These are phyloP conservation scores for Cataglyphis hispanica DNA, from an alignment of 1,140 invertebrate species.

Conservation along the genomic window DNA sequence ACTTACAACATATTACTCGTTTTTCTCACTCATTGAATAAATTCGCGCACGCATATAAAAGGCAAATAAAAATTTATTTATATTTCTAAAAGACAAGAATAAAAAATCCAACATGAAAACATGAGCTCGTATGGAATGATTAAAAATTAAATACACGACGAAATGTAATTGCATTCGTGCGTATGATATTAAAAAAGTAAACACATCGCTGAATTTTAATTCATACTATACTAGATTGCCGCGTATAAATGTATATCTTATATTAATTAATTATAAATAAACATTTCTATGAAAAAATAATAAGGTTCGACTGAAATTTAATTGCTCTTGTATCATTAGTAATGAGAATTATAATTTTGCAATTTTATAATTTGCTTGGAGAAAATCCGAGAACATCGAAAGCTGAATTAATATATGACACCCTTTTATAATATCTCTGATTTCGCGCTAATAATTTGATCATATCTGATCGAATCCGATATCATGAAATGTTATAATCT, in stretches of 20 bases:
- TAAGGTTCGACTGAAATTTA: background rate
- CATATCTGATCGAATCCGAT: background rate
- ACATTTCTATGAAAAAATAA: conserved; percentile 15
- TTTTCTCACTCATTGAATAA: background rate
- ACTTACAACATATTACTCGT: background rate
- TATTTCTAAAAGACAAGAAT: background rate
- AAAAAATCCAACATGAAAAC: conserved; percentile 24
- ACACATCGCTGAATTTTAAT: conserved; percentile 51
- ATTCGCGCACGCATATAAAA: background rate
- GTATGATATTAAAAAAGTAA: conserved; percentile 38
- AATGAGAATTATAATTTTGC: background rate
- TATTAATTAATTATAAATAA: conserved; percentile 47
- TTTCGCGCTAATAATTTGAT: conserved; percentile 7
- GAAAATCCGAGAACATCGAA: conserved; percentile 14
- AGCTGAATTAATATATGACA: conserved; percentile 22
- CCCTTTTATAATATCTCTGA: conserved; percentile 10
- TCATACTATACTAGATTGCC: conserved; percentile 31
- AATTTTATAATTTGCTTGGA: background rate
- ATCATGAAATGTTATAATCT: background rate
- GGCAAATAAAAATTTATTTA: conserved; percentile 43
- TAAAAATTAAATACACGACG: conserved; percentile 54
- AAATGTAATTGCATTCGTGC: conserved; percentile 50
- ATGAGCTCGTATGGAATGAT: conserved; percentile 29
- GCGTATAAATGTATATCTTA: conserved; percentile 12
- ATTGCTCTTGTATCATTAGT: background rate